Evolutionary conservation across 2,888 invertebrate genomes (phyloP).

Genomic region (Camponotus fellah): DNA sequence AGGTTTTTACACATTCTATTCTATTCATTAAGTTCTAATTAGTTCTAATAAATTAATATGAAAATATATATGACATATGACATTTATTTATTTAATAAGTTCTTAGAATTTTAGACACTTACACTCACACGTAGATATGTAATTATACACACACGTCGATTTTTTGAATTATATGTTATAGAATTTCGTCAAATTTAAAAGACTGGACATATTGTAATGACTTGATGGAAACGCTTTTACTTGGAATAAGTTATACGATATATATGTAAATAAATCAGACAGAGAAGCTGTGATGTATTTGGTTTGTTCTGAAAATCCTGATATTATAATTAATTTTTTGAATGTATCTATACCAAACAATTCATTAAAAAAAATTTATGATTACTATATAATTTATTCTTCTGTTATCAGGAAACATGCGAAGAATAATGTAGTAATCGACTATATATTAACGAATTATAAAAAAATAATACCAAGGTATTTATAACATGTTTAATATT

Average conservation of each 20-base stretch:
- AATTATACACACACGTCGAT: too few relatives aligned
- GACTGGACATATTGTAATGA: constrained; percentile 86
- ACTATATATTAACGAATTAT: constrained; percentile 51
- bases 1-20: constrained; percentile 23
- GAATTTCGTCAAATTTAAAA: constrained; percentile 28
- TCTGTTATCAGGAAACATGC: background rate
- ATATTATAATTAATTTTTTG: constrained; percentile 81
- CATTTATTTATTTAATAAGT: background rate
- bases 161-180: background rate
- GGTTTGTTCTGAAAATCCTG: constrained; percentile 85
- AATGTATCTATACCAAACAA: constrained; percentile 28
- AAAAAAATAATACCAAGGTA: constrained; percentile 23
- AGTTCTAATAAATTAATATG: too few relatives aligned
- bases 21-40: background rate
- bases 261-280: constrained; percentile 14
- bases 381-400: background rate
- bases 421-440: background rate
- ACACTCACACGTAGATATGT: too few relatives aligned
- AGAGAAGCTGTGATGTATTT: constrained; percentile 83
- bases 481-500: constrained; percentile 12
- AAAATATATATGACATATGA: background rate
- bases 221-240: constrained; percentile 72
- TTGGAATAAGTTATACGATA: constrained; percentile 67
- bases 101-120: background rate
- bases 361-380: background rate